Evolutionary conservation across 1,140 invertebrate genomes (phyloP), one percentile per base, ranked within the genome.

Genomic region (Hirudo medicinalis): DNA sequence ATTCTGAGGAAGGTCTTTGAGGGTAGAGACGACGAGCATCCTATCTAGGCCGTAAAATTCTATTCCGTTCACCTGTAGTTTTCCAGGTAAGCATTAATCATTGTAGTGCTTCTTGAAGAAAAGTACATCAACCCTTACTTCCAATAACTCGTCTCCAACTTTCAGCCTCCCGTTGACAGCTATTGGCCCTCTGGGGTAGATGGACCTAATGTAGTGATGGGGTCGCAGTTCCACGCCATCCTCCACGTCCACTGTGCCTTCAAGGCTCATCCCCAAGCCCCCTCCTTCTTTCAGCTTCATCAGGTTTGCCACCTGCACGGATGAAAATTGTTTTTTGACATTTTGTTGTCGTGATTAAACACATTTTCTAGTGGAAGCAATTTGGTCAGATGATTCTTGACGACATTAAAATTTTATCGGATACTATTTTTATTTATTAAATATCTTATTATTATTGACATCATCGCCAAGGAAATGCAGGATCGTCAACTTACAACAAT

Each of bases 21-120:
- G 84, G 76, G 95, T 94, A 72, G 88, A 89, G 68, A 97, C 94
- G 71, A 97, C 94, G 82, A 96, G 93, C 79, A 93, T 87, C 80
- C 97, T 93, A 84, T 95, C 94, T 85, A 96, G 90, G 57, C 94
- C 94, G 68, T 97, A 85, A n/a, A 99, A 83, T 71, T 91, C 87
- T 78, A 91, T 88, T 8, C 92, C 92, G 83, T 99, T 99, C 8
- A 98, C 94, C 89, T 97, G 85, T 74, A 63, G 27, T 20, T 54
- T 69, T 22, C 3, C n/a, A 22, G 67, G 40, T 8, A 11, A 40
- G 43, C 15, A 49, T 49, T 9, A 17, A 5, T 49, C 11, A 49
- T 9, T 17, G 43, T 13, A 36, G 4, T n/a, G n/a, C n/a, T n/a
- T n/a, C n/a, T n/a, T n/a, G n/a, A n/a, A n/a, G n/a, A 11, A 63